Evolutionary conservation across 2,888 invertebrate genomes (phyloP).

Genomic region (Drosophila vallismaia): DNA sequence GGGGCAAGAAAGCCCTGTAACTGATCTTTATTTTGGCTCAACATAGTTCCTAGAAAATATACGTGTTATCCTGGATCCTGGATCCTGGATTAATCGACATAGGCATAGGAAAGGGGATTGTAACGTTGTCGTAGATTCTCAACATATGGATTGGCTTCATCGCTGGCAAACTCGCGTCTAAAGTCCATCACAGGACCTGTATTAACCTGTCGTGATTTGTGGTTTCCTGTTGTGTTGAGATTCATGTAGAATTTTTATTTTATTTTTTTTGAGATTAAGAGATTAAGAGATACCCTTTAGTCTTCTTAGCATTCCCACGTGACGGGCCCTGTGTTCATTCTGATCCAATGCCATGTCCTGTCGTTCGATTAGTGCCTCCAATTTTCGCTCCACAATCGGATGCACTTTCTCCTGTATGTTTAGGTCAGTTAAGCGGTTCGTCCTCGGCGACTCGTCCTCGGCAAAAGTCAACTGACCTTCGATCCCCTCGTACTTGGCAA

Average conservation of each 20-base stretch:
- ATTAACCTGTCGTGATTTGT: neutral
- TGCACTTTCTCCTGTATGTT: neutral
- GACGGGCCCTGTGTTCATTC: neutral
- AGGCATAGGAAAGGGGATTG: neutral
- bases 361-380: neutral
- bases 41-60: neutral
- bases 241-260: no score
- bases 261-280: no score
- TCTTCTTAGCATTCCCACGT: neutral
- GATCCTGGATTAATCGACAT: neutral
- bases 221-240: neutral
- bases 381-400: neutral
- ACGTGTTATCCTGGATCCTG: neutral
- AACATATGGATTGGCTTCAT: slow-evolving; percentile 56
- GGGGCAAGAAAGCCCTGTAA: neutral
- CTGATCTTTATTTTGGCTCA: neutral
- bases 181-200: slow-evolving; percentile 31
- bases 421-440: neutral
- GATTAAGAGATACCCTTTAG: neutral
- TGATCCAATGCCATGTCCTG: neutral
- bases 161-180: slow-evolving; percentile 50
- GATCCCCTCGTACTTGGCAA: neutral
- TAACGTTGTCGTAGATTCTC: slow-evolving; percentile 20
- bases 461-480: neutral
- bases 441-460: neutral